phyloP scores from a whole-genome alignment of 1,140 invertebrate genomes.

The Zaprionus ornatus region DNA sequence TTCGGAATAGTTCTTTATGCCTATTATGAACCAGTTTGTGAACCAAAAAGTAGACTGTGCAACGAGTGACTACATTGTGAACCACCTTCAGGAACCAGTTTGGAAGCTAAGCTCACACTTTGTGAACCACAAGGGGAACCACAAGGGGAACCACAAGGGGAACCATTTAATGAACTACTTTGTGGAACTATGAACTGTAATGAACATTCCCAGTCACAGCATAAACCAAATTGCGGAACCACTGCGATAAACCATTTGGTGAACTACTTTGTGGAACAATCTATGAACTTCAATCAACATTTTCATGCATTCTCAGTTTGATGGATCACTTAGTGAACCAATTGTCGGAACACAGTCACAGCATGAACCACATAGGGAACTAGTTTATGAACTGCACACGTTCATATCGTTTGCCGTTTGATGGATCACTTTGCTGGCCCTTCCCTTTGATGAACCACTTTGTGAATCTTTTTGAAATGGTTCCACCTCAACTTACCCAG shows the following conservation, averaged over 20 bases:
- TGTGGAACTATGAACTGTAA: background rate
- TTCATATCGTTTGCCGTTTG: background rate
- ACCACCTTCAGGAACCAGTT: background rate
- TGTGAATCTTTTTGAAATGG: background rate
- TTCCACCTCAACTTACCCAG: conserved; percentile 40
- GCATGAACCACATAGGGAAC: background rate
- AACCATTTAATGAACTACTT: background rate
- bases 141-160: background rate
- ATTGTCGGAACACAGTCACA: background rate
- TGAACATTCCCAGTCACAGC: fast-evolving
- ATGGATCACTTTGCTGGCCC: background rate
- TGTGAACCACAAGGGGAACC: background rate
- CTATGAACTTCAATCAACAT: too few relatives aligned
- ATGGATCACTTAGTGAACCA: too few relatives aligned
- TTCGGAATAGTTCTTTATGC: background rate
- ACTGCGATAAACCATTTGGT: background rate
- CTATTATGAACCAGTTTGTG: background rate
- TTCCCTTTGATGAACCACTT: background rate
- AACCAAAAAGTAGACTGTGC: background rate
- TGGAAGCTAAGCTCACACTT: background rate
- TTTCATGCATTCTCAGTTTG: background rate
- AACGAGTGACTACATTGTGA: background rate
- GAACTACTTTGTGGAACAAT: background rate
- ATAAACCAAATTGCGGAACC: background rate
- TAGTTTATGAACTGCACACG: background rate